Base-by-base conservation (phyloP, 2,888 invertebrate species). In the Eupsilia transversa region DNA sequence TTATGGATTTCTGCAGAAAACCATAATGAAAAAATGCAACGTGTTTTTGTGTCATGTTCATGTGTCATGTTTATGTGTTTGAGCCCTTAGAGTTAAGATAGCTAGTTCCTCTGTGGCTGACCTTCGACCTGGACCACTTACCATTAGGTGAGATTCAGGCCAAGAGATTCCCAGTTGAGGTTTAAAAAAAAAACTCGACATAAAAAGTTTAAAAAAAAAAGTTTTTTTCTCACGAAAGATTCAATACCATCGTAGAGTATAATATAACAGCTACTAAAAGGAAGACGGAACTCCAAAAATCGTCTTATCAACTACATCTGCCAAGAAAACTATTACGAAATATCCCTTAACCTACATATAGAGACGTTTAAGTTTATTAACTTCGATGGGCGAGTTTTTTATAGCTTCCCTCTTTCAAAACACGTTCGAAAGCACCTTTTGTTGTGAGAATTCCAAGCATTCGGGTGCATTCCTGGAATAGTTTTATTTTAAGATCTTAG, bases 341-440 rank as follows among this genome's bases (percentile, higher is more conserved):
- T 78, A 79, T 75, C 69, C 80, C 80, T 70, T 87, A 86, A 82
- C 87, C 85, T 75, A 86, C 67, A 43, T 61, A 52, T 7, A 74
- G 27, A 56, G 65, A 54, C 54, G 56, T 63, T 71, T 56, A 49
- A 17, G 69, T 76, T 65, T 79, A 76, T 76, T 74, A 65, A 23
- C 35, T 46, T 38, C 49, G 23, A 75, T 74, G 71, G 60, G 63
- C 75, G 38, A 65, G 63, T 68, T 86, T 82, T 85, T 83, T 86
- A 84, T 74, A 56, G 67, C 57, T 78, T 79, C 66, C 68, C 46
- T 66, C 60, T 77, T 64, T 38, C 46, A 76, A 74, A 61, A 82
- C 59, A 67, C 57, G 72, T 74, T 49, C 43, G 63, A 67, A 71
- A 56, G 35, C 60, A 61, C 59, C 63, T 84, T 80, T 84, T 78